phyloP scores from a whole-genome alignment of 2,797 vertebrate species.

The Chiroxiphia lanceolata region DNA sequence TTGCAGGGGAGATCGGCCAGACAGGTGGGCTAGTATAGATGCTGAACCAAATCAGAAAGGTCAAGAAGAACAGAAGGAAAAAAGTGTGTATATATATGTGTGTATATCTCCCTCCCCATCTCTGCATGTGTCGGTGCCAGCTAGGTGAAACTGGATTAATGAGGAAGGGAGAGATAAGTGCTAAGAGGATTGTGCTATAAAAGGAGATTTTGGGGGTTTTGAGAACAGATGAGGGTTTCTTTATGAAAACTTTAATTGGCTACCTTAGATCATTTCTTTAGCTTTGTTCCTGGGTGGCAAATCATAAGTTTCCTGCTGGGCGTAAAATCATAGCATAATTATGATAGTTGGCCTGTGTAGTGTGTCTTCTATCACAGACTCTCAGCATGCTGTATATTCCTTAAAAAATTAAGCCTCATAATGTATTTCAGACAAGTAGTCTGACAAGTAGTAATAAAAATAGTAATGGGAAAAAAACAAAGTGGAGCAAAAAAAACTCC shows the following conservation, averaged over 20 bases:
- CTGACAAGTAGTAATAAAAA: constrained; percentile 58
- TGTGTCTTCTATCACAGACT: constrained; percentile 30
- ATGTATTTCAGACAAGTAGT: constrained; percentile 43
- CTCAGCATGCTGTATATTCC: constrained; percentile 20
- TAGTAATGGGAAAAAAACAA: constrained; percentile 27
- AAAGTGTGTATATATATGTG: not conserved
- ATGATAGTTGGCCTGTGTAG: constrained; percentile 48
- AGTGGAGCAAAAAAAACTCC: not conserved
- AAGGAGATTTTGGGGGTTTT: constrained; percentile 65
- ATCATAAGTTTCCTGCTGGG: constrained; percentile 60
- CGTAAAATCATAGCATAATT: constrained; percentile 57
- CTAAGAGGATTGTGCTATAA: constrained; percentile 59
- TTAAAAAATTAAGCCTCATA: constrained; percentile 46
- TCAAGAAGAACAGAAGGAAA: constrained; percentile 54
- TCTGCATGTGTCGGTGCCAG: constrained; percentile 39
- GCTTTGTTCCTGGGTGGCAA: constrained; percentile 67
- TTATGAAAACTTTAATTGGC: constrained; percentile 69
- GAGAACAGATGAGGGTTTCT: constrained; percentile 56
- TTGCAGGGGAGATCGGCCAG: constrained; percentile 56
- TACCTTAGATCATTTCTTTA: constrained; percentile 64
- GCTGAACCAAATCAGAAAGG: constrained; percentile 66
- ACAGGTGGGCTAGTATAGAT: constrained; percentile 64
- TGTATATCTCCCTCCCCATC: not conserved
- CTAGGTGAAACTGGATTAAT: constrained; percentile 66
- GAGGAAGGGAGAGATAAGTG: constrained; percentile 60